Evolutionary conservation across 2,888 invertebrate species (phyloP).

Genomic region (Drosophila subquinaria): DNA sequence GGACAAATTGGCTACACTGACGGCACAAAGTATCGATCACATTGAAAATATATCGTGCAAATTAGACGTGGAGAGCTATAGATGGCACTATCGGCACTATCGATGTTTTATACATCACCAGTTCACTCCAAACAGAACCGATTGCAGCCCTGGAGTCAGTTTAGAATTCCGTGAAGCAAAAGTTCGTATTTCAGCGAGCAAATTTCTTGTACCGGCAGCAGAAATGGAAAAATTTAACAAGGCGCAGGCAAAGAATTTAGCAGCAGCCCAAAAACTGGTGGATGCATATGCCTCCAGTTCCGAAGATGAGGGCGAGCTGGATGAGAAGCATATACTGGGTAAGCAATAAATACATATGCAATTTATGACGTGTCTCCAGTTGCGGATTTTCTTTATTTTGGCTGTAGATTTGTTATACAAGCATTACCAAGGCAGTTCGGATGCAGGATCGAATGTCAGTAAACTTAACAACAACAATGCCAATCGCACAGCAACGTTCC

Average conservation of each 20-base stretch:
- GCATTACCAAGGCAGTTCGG: slow-evolving; percentile 84
- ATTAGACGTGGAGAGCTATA: too few relatives aligned
- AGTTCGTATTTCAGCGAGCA: neutral
- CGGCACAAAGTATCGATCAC: too few relatives aligned
- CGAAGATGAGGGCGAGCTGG: slow-evolving; percentile 86
- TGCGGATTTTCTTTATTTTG: neutral
- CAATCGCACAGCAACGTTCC: slow-evolving; percentile 85
- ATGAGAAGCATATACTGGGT: slow-evolving; percentile 86
- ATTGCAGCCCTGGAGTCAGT: slow-evolving; percentile 8
- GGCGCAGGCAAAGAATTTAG: slow-evolving; percentile 86
- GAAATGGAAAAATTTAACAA: slow-evolving; percentile 67
- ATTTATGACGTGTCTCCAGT: slow-evolving; percentile 56
- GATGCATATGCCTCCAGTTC: slow-evolving; percentile 87
- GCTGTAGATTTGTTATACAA: slow-evolving; percentile 86
- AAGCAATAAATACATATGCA: slow-evolving; percentile 22
- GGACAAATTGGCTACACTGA: too few relatives aligned
- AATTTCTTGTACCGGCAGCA: slow-evolving; percentile 28
- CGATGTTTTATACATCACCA: neutral
- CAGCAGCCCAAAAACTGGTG: slow-evolving; percentile 86
- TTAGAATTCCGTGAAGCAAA: neutral
- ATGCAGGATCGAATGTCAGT: neutral
- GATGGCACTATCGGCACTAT: too few relatives aligned
- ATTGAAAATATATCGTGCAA: too few relatives aligned
- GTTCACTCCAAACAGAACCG: neutral
- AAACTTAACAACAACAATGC: slow-evolving; percentile 22